Base-by-base conservation (phyloP, 2,797 vertebrate species). In the Bovichtus variegatus region DNA sequence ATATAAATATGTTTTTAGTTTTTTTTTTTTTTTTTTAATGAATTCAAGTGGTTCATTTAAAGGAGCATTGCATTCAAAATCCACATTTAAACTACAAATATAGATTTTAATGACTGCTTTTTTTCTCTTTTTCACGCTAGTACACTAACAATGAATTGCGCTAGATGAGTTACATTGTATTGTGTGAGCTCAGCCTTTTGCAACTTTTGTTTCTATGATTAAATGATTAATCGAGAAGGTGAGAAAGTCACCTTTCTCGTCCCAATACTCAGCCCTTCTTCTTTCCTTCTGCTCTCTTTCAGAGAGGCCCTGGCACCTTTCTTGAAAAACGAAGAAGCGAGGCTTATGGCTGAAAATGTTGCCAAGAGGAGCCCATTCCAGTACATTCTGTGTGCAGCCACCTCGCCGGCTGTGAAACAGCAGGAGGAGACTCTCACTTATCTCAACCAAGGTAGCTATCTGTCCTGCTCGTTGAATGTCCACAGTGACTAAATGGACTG, bases 341-440 rank as follows among this genome's bases (percentile, higher is more conserved):
- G 93, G 66, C 93, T 96, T 5, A 95, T 95, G 76, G 93, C 96
- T 0, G 96, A 96, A 76, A 95, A 87, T 0, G 95, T 91, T 41
- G 73, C 92, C 75, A 95, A 94, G 63, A 85, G 94, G 84, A 93
- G 92, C 0, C 96, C 96, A 2, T 96, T 98, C 87, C 97, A 98
- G 78, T 97, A 96, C 0, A 86, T 98, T 66, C 92, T 99, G 57
- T 97, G 97, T 73, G 95, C 97, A 2, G 95, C 97, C 82, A 98
- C 97, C 0, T 98, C 98, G 0, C 97, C 97, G 0, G 97, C 97
- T 2, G 95, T 97, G 74, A 98, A 97, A 67, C 93, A 96, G 80
- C 97, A 97, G 0, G 97, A 99, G 3, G 97, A 99, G 91, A 96
- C 96, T 0, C 94, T 99, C 87, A 98, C 98, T 36, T 99, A 99